Base-by-base conservation (phyloP, 2,888 invertebrate genomes). In the Plebejus argus region DNA sequence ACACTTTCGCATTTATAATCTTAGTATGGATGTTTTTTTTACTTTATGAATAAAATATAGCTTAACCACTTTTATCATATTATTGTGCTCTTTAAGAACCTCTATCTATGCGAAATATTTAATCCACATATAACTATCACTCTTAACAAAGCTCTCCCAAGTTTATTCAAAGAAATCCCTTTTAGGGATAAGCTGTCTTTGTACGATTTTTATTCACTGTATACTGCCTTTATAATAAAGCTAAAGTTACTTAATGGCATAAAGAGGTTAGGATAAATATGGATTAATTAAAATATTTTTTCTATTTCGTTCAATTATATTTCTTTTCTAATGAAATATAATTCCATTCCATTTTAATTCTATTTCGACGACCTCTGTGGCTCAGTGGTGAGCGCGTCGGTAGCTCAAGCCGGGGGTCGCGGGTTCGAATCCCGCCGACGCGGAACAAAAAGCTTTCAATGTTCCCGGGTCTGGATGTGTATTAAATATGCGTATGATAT, bases 141-240 rank as follows among this genome's bases (percentile, higher is more conserved):
- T 28, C 28, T 33, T 66, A 66, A 28, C 66, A 28, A 66, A 33
- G 66, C 28, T 66, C 66, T 2, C 28, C 66, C 28, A 7, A 66
- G 28, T 66, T 66, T 66, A 33, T 66, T 28, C 66, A 66, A 66
- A 66, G 66, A 28, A 66, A 66, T 66, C 66, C 66, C 66, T 66
- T 66, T 66, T 66, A 28, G 33, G 66, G 66, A 66, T 66, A 66
- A 66, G 66, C 28, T 33, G 4, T 6, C 28, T 66, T 66, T 66
- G 66, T 66, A 66, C 66, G 15, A 66, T 66, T 66, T 66, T 66
- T 66, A 66, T 66, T 66, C 28, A 33, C 33, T 66, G 66, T 12
- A 33, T 66, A 28, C 28, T 28, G 15, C 66, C 28, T 66, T 66
- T 66, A 66, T 33, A 28, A 33, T 28, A 28, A 33, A 23, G 23